These are phyloP conservation scores for Galagoides demidoff DNA, from an alignment of 2,797 vertebrate species.

Conservation along the genomic window DNA sequence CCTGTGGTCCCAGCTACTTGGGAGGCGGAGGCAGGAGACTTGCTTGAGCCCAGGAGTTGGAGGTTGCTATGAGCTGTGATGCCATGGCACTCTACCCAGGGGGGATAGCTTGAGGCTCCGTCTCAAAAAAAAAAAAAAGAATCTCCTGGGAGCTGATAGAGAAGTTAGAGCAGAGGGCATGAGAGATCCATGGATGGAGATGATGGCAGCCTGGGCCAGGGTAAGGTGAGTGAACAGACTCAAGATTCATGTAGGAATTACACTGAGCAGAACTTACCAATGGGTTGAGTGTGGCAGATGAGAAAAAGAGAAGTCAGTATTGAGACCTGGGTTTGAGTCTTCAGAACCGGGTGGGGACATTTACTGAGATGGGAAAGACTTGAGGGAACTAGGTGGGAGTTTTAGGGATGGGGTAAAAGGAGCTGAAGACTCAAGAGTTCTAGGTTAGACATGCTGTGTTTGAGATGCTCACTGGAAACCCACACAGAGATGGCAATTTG, in stretches of 20 bases:
- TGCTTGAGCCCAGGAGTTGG: no score
- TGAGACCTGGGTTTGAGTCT: neutral
- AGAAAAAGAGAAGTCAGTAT: neutral
- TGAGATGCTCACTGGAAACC: neutral
- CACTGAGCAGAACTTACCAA: neutral
- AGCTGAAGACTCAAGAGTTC: neutral
- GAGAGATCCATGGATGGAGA: rapidly evolving
- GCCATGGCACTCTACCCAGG: no score
- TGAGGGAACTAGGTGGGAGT: rapidly evolving
- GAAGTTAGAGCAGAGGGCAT: rapidly evolving
- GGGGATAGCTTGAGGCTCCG: no score
- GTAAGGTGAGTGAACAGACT: neutral
- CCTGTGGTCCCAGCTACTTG: no score
- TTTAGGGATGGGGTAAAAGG: neutral
- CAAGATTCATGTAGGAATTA: neutral
- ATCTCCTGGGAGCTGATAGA: no score
- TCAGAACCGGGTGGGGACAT: neutral
- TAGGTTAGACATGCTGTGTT: neutral
- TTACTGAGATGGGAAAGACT: neutral
- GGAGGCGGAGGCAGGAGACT: no score
- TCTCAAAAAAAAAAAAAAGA: no score
- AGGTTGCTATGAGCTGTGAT: no score
- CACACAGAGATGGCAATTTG: neutral
- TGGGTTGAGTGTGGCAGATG: neutral
- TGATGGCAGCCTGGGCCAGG: neutral